These are phyloP conservation scores for Sebastiscus albofasciatus DNA, from an alignment of 2,797 vertebrate species.

Conservation along the genomic window DNA sequence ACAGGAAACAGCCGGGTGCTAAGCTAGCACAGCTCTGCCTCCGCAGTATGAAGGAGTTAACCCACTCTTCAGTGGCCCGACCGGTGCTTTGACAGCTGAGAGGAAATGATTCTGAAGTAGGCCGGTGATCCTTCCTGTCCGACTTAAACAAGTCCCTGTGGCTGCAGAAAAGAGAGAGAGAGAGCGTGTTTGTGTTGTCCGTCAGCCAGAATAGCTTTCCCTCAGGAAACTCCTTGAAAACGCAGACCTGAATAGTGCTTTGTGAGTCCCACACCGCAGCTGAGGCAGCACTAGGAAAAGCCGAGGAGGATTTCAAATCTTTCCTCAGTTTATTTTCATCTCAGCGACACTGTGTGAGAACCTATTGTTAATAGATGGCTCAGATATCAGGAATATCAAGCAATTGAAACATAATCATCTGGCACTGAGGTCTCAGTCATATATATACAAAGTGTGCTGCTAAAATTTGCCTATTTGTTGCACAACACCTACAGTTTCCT, in stretches of 20 bases:
- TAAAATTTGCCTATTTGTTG: background rate
- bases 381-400: conserved; percentile 4
- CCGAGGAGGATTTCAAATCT: conserved; percentile 44
- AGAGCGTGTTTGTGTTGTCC: conserved; percentile 68
- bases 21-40: conserved; percentile 1
- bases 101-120: conserved; percentile 67
- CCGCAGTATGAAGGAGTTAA: conserved; percentile 25
- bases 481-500: background rate
- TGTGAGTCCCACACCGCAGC: conserved; percentile 37
- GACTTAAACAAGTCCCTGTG: conserved; percentile 31
- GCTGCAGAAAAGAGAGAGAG: conserved; percentile 16
- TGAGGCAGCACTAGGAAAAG: conserved; percentile 59
- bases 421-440: background rate
- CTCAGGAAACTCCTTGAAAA: conserved; percentile 75
- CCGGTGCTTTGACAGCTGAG: conserved; percentile 60
- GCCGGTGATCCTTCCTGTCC: conserved; percentile 66
- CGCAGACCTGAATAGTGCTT: conserved; percentile 57
- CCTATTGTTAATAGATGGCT: conserved; percentile 41
- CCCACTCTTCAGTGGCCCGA: conserved; percentile 34
- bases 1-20: conserved; percentile 32
- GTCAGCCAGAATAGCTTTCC: conserved; percentile 59
- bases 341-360: conserved; percentile 28
- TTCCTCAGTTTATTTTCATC: conserved; percentile 63
- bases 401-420: conserved; percentile 10
- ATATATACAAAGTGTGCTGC: background rate